Evolutionary conservation across 2,113 vertebrate genomes (phyloP), one percentile per base, ranked within the genome.

Genomic region (Leptocoma aspasia): DNA sequence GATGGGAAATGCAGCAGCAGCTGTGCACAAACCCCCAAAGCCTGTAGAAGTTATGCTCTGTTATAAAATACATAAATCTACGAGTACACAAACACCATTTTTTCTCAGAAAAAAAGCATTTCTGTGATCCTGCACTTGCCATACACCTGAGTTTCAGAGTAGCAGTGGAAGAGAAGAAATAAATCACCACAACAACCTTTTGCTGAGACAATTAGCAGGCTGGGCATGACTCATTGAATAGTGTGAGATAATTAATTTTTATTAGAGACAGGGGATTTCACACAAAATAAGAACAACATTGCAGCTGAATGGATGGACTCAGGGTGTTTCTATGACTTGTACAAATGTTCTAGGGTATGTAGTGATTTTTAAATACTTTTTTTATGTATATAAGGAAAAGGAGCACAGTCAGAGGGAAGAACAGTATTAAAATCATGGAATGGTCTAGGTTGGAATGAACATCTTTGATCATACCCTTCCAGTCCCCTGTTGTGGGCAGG

Each of bases 141-240:
- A 57, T 47, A 12, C 24, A 52, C 90, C 72, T 56, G 83, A 93
- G 81, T 89, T 96, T 86, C 87, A 93, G 71, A 89, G 86, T 41
- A 72, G 70, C 56, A 50, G 20, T 57, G 41, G 83, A 95, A 75
- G 69, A 56, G 60, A 39, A 85, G 68, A 78, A 93, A 93, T 95
- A 95, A 95, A 94, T 97, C 88, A 87, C 53, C 73, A 56, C 6
- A 2, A 81, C 92, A 94, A 97, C 82, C 95, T 97, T 97, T 97
- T 28, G 9, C 84, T 64, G 84, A 90, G 84, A 71, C 61, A 54
- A 86, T 97, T 97, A 97, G 47, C 53, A 82, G 94, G 76, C 96
- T 76, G 90, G 82, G 89, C 72, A 84, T 41, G 73, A 92, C 33
- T 94, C 86, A 82, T 87, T 97, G 91, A 73, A 49, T 73, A 79